These are phyloP conservation scores for Lagopus muta DNA, from an alignment of 2,113 vertebrate genomes.

Conservation along the genomic window DNA sequence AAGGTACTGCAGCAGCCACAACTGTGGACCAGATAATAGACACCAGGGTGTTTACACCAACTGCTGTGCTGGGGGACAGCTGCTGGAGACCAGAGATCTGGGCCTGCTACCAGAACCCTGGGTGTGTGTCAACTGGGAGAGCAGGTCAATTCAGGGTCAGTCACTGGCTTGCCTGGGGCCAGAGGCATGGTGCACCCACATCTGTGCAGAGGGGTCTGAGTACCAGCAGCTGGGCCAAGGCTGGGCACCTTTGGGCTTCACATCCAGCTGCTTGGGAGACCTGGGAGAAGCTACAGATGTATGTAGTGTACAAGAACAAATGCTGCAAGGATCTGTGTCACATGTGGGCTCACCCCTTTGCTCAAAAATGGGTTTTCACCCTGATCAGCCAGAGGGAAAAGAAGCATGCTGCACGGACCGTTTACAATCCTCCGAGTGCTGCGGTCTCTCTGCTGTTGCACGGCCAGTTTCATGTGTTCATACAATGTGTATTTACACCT, in stretches of 20 bases:
- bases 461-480: neutral
- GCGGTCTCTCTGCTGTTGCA: neutral
- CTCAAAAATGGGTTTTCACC: neutral
- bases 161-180: no score
- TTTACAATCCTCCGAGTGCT: neutral
- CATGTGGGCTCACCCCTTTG: neutral
- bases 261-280: neutral
- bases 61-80: neutral
- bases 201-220: no score
- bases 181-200: rapidly evolving
- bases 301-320: neutral
- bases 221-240: neutral
- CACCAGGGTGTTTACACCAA: no score
- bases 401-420: no score
- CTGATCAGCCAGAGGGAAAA: no score
- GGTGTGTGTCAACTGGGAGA: neutral
- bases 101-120: neutral
- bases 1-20: neutral
- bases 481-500: neutral
- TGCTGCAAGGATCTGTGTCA: neutral
- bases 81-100: neutral
- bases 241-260: neutral
- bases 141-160: neutral
- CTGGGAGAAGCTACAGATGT: neutral
- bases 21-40: neutral